Evolutionary conservation across 1,140 invertebrate species (phyloP), one percentile per base, ranked within the genome.

Genomic region (Leptestheria dahalacensis): DNA sequence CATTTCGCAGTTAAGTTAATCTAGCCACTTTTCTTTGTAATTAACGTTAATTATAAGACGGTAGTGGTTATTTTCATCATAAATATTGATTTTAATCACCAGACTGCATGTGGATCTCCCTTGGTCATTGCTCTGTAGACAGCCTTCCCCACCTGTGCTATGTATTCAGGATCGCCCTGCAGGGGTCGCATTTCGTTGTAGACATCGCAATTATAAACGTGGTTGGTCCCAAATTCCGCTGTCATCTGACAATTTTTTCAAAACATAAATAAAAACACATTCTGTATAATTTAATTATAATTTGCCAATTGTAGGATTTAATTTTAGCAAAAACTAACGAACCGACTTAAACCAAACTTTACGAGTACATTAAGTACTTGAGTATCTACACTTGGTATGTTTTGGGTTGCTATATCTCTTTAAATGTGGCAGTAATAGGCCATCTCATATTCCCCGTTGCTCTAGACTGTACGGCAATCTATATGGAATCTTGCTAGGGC

Each of bases 191-290:
- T 83, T 72, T 97, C 92, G 69, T 97, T 97, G 66, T 95, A 95
- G 0, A 88, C 84, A 72, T 97, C 92, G 59, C 84, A 83, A 65
- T 84, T 89, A 73, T 93, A 97, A 33, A 93, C 74, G 67, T 94
- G 86, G 69, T 89, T 80, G 0, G 82, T 82, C 1, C 86, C 86
- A 70, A 84, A 88, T 66, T 78, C 78, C 3, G 73, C 66, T 3
- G 79, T 82, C 58, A 85, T 77, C 80, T 84, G 49, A 2, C 71
- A 74, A 60, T 60, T 63, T 62, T 24, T 1, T 47, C 52, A 59
- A 57, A 12, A 53, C n/a, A 50, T 48, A 4, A 46, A 58, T 3
- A 41, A 23, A 23, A n/a, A n/a, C n/a, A n/a, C n/a, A n/a, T n/a
- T n/a, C n/a, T n/a, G n/a, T n/a, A n/a, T n/a, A n/a, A n/a, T n/a